Evolutionary conservation across 2,888 invertebrate genomes (phyloP), one percentile per base, ranked within the genome.

Genomic region (Lypha dubia): DNA sequence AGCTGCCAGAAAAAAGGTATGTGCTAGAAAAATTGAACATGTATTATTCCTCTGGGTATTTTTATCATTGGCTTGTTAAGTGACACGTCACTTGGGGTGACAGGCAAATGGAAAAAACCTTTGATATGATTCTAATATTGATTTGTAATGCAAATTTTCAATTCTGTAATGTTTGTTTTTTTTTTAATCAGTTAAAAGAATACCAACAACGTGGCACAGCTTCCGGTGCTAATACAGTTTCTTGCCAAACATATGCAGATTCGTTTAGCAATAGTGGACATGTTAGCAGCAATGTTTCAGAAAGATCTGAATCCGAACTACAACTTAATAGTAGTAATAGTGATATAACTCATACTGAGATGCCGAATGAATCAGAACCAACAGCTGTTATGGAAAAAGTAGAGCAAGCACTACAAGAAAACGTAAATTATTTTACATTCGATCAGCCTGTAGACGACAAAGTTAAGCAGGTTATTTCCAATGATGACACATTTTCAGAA

Each of bases 1-100:
- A 20, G 92, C 92, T 8, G 92, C 92, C 7, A 88, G 90, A 24
- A 92, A 90, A 87, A 92, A 91, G 91, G 92, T 92, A 89, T 74
- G 15, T 28, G 20, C 0, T 8, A 8, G 3, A 41, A 38, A 63
- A 62, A 38, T 1, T 1, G 84, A 86, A 83, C 15, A n/a, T 5
- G 1, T 86, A 13, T n/a, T n/a, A n/a, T n/a, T n/a, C n/a, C n/a
- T n/a, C 4, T 15, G 3, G 85, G 80, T 87, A 86, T 87, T 17
- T 38, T 51, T 77, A 75, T 41, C 15, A 38, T 24, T 6, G 53
- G 28, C 60, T 56, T 51, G 49, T 44, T 20, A 22, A 75, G 32
- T 88, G 87, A 76, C 84, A 85, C 83, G 75, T 79, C 67, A 86
- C 28, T 49, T 81, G 79, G 13, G 60, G 51, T 75, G 56, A 46